Conservation (phyloP, 1,140 invertebrate species). For the Ostrea denselamellosa region DNA sequence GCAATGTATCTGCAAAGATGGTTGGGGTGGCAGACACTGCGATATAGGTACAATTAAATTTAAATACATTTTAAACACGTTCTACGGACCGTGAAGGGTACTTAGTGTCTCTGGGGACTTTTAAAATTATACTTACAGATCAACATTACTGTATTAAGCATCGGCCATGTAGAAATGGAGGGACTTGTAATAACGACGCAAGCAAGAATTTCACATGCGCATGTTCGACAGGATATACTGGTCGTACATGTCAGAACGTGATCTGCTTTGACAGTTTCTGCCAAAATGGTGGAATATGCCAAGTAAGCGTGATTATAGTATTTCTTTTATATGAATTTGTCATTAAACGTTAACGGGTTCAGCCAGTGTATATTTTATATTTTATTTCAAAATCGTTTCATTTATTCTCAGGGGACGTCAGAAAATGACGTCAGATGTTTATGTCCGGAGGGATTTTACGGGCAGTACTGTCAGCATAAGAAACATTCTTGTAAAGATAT, state of each 20-base stretch:
- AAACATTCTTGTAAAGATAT: constrained; percentile 19
- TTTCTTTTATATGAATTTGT: too few species aligned
- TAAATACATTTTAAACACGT: too few species aligned
- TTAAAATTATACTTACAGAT: constrained; percentile 80
- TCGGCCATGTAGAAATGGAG: constrained; percentile 93
- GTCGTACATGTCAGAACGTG: constrained; percentile 97
- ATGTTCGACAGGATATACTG: constrained; percentile 96
- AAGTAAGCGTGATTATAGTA: constrained; percentile 86
- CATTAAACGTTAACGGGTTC: too few species aligned
- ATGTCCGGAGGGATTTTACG: not conserved
- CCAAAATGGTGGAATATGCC: constrained; percentile 90
- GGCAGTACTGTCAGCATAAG: not conserved
- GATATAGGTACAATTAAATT: constrained; percentile 78
- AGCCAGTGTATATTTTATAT: too few species aligned
- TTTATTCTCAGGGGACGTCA: not conserved
- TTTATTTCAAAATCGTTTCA: not conserved
- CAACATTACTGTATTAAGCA: constrained; percentile 98
- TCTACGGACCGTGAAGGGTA: too few species aligned
- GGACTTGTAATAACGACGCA: constrained; percentile 86
- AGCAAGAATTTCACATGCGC: constrained; percentile 68
- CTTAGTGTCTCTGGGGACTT: too few species aligned
- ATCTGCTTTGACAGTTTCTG: constrained; percentile 91
- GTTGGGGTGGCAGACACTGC: constrained; percentile 83
- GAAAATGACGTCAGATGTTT: not conserved
- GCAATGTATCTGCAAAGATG: constrained; percentile 81